Evolutionary conservation across 2,113 vertebrate genomes (phyloP).

Genomic region (Callocephalon fimbriatum): DNA sequence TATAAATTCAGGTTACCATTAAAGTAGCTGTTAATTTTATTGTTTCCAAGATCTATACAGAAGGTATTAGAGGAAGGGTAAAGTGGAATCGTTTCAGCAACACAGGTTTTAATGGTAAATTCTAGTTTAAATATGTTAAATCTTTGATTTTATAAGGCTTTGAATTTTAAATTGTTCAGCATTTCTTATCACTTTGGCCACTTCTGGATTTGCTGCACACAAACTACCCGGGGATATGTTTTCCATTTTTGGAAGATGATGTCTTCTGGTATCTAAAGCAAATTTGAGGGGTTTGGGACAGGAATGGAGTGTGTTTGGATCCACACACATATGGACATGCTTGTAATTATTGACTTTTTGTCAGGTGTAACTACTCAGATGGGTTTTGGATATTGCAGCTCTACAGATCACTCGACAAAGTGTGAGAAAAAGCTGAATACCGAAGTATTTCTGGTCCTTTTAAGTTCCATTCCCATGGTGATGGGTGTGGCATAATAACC

Average conservation of each 20-base stretch:
- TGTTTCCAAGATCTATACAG: neutral
- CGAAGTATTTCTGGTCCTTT: constrained; percentile 7
- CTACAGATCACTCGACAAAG: neutral
- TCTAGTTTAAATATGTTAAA: neutral
- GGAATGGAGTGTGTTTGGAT: neutral
- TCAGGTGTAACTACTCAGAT: neutral
- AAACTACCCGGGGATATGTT: neutral
- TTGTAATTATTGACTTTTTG: neutral
- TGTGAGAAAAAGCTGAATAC: constrained; percentile 13
- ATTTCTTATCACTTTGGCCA: neutral
- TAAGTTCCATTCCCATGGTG: constrained; percentile 13
- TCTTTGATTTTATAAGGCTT: neutral
- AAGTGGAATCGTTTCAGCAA: neutral
- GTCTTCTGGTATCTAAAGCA: neutral
- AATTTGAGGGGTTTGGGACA: neutral
- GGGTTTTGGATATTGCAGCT: neutral
- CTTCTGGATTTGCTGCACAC: neutral
- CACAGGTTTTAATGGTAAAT: neutral
- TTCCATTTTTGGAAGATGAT: neutral
- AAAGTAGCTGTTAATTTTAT: neutral
- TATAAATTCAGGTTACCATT: neutral
- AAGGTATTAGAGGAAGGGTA: neutral
- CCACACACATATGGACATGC: neutral
- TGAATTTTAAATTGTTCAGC: neutral
- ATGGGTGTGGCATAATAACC: constrained; percentile 58